Conservation (phyloP, 1,140 invertebrate genomes). For the Sinonovacula constricta region DNA sequence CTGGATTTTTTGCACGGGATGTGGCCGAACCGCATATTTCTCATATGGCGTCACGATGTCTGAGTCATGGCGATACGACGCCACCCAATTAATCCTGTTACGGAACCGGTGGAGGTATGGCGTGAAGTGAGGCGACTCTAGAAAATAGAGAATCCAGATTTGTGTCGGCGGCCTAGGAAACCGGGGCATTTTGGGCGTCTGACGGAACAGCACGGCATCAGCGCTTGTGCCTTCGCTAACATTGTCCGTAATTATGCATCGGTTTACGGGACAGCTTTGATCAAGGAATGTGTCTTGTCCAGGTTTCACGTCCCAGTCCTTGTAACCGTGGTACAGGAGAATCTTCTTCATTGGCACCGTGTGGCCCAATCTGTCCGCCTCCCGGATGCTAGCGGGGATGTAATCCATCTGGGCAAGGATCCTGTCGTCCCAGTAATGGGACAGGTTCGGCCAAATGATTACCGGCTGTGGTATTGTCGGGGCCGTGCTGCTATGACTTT, state of each 20-base stretch:
- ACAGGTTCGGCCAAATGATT: constrained; percentile 28
- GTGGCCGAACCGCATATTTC: constrained; percentile 81
- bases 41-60: constrained; percentile 97
- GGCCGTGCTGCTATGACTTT: no score
- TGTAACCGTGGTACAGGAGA: constrained; percentile 55
- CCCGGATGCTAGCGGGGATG: constrained; percentile 13
- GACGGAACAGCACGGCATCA: constrained; percentile 58
- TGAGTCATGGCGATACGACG: constrained; percentile 89
- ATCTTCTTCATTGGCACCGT: constrained; percentile 47
- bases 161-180: constrained; percentile 50
- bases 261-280: constrained; percentile 60
- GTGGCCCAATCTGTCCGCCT: constrained; percentile 1
- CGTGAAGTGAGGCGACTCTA: constrained; percentile 85
- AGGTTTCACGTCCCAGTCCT: constrained; percentile 36
- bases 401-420: constrained; percentile 40
- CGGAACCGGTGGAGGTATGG: constrained; percentile 85
- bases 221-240: constrained; percentile 25
- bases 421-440: constrained; percentile 37
- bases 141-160: constrained; percentile 83
- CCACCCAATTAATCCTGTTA: constrained; percentile 95
- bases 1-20: constrained; percentile 33
- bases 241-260: constrained; percentile 52
- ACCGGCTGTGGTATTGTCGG: not conserved
- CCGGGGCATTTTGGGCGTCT: constrained; percentile 28
- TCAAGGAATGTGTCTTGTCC: constrained; percentile 49